Evolutionary conservation across 2,113 vertebrate genomes (phyloP).

Genomic region (Pygathrix nemaeus): DNA sequence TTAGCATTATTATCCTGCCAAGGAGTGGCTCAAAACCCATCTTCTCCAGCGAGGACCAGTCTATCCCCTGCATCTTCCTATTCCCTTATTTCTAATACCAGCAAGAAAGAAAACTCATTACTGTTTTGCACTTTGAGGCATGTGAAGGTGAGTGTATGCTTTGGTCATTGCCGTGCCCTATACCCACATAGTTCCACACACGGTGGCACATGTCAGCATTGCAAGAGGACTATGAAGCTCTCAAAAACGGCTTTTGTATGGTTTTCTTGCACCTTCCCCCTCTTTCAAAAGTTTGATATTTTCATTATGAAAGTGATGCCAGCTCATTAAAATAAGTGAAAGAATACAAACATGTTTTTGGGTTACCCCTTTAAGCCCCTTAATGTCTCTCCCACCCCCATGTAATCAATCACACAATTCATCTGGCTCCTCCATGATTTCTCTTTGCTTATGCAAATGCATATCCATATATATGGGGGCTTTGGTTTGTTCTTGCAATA

Average conservation of each 20-base stretch:
- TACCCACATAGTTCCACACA: neutral
- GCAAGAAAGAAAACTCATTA: neutral
- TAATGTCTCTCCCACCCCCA: neutral
- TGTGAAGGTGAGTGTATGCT: neutral
- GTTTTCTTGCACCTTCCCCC: neutral
- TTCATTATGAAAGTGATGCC: neutral
- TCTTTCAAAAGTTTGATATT: neutral
- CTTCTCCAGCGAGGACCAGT: neutral
- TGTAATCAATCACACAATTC: too few relatives aligned
- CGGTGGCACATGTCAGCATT: rapidly evolving
- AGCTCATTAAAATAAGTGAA: neutral
- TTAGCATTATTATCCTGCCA: neutral
- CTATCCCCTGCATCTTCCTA: rapidly evolving
- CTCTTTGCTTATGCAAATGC: neutral
- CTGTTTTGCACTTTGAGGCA: neutral
- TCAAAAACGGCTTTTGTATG: neutral
- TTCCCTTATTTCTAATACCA: neutral
- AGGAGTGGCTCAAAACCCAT: too few relatives aligned
- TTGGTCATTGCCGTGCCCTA: neutral
- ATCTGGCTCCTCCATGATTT: neutral
- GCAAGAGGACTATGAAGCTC: neutral
- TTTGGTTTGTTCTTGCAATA: neutral
- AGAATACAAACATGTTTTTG: neutral
- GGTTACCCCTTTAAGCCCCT: neutral
- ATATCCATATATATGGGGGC: too few relatives aligned